Conservation (phyloP, 2,888 invertebrate species). For the Desoria tigrina region DNA sequence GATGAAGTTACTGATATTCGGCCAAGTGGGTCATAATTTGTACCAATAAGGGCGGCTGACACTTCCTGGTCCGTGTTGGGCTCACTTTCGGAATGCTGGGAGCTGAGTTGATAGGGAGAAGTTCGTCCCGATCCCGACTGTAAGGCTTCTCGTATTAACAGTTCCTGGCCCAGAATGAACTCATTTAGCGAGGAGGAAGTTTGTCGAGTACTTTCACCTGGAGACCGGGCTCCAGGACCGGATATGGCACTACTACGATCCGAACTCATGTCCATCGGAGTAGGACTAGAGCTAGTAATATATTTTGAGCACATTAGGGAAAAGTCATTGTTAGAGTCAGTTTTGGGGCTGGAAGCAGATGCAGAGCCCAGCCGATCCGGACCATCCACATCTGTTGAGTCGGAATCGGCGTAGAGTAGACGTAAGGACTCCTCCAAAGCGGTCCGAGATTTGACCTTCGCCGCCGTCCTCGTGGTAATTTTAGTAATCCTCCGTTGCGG, state of each 20-base stretch:
- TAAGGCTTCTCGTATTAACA: slow-evolving; percentile 40
- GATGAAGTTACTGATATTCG: slow-evolving; percentile 57
- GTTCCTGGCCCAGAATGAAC: slow-evolving; percentile 42
- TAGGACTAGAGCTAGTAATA: slow-evolving; percentile 31
- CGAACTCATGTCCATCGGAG: slow-evolving; percentile 40
- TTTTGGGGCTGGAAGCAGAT: not conserved
- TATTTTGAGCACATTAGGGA: slow-evolving; percentile 26
- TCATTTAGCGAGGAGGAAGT: slow-evolving; percentile 44
- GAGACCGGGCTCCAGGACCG: slow-evolving; percentile 43
- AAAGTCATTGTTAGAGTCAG: not conserved
- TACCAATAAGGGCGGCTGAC: slow-evolving; percentile 55
- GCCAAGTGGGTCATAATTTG: slow-evolving; percentile 48
- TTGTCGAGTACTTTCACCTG: slow-evolving; percentile 34
- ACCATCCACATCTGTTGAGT: slow-evolving; percentile 25
- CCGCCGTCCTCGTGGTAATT: slow-evolving; percentile 29
- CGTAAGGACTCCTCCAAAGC: slow-evolving; percentile 52
- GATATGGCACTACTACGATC: slow-evolving; percentile 39
- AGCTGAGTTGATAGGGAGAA: slow-evolving; percentile 62
- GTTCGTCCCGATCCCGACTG: slow-evolving; percentile 33
- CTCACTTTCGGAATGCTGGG: slow-evolving; percentile 61
- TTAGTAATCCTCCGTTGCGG: slow-evolving; percentile 36
- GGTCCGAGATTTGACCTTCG: slow-evolving; percentile 40
- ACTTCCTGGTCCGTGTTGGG: slow-evolving; percentile 67
- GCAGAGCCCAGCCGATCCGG: not conserved
- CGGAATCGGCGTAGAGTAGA: slow-evolving; percentile 48